These are phyloP conservation scores for Pelecanoides urinatrix DNA, from an alignment of 2,113 vertebrate genomes.

Conservation along the genomic window DNA sequence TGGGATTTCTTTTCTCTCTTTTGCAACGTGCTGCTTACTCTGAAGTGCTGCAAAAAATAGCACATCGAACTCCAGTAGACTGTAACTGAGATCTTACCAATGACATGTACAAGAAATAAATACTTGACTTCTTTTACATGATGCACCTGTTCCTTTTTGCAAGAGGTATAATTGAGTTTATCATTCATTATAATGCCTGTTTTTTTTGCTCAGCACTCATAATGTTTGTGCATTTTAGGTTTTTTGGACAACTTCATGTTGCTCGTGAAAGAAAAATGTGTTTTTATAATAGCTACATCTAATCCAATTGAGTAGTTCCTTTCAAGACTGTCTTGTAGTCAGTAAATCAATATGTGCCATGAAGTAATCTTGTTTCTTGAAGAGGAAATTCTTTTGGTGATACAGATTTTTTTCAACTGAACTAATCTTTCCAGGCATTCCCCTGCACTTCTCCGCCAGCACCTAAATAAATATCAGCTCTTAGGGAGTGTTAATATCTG, in stretches of 20 bases:
- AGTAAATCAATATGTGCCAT: background rate
- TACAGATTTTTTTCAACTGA: background rate
- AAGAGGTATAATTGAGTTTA: background rate
- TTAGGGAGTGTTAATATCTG: background rate
- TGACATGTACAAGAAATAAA: background rate
- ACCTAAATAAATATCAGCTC: background rate
- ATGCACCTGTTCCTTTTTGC: background rate
- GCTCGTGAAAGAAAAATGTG: background rate
- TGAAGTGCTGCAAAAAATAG: background rate
- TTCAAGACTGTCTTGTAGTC: background rate
- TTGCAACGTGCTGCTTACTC: background rate
- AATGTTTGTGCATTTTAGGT: background rate
- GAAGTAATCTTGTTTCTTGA: background rate
- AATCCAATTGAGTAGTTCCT: constrained; percentile 22
- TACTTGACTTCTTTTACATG: background rate
- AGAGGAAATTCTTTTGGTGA: background rate
- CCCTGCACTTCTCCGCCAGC: background rate
- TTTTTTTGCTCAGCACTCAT: background rate
- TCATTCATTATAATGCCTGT: background rate
- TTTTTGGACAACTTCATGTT: background rate
- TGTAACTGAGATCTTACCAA: background rate
- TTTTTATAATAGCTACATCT: background rate
- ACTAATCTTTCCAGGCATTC: background rate
- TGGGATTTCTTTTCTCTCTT: background rate
- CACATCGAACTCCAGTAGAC: background rate